Evolutionary conservation across 2,888 invertebrate species (phyloP).

Genomic region (Epistrophella euchroma): DNA sequence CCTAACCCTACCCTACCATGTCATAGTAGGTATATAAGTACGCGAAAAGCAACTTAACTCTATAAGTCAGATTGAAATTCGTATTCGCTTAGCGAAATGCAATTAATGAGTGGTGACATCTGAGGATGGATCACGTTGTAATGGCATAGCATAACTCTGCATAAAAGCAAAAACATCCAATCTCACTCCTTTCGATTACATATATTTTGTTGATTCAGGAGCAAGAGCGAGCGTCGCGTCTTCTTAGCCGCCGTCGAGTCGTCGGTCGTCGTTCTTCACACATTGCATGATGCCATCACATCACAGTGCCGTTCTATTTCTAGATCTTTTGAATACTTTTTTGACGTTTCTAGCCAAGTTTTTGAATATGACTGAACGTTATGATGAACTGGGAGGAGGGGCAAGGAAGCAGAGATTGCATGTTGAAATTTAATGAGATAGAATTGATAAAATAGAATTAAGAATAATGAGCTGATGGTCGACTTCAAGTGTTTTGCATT

Average conservation of each 20-base stretch:
- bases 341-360: constrained; percentile 62
- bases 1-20: background rate
- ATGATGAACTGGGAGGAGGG: background rate
- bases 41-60: constrained; percentile 25
- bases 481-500: constrained; percentile 46
- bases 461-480: constrained; percentile 70
- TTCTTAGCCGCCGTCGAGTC: background rate
- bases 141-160: constrained; percentile 41
- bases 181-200: constrained; percentile 30
- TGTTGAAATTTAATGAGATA: constrained; percentile 56
- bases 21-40: background rate
- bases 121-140: constrained; percentile 71
- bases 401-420: background rate
- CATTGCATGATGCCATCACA: constrained; percentile 30
- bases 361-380: background rate
- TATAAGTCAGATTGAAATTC: constrained; percentile 19
- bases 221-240: background rate
- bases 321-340: constrained; percentile 31
- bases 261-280: constrained; percentile 11
- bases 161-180: constrained; percentile 31
- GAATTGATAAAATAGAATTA: constrained; percentile 71
- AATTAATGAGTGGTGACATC: constrained; percentile 77
- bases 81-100: constrained; percentile 61
- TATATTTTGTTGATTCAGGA: constrained; percentile 54
- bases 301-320: constrained; percentile 45